Evolutionary conservation across 2,797 vertebrate species (phyloP), one percentile per base, ranked within the genome.

Genomic region (Dryobates pubescens): DNA sequence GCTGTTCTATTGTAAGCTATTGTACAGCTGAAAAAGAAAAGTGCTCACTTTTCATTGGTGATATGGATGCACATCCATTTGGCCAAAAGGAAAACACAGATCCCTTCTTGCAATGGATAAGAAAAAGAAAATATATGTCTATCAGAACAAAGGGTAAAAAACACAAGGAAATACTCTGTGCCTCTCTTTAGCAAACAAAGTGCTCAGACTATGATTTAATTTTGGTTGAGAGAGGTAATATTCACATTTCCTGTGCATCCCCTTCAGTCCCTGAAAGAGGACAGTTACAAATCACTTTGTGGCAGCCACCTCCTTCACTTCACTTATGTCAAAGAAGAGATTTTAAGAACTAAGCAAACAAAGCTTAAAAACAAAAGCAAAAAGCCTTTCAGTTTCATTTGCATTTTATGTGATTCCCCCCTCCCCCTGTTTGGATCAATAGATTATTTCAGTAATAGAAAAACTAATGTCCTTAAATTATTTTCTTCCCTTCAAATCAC

Each of bases 391-490:
- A 11, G 34, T 76, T 85, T 87, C 38, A 56, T 88, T 79, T 82
- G 72, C 64, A 82, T 75, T 94, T 82, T 86, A 96, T 84, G 72
- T 79, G 59, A 54, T 62, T 10, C 36, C 36, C 36, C 36, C 36
- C 73, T 91, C 92, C 85, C 94, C 83, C 81, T 86, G 73, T 88
- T 96, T 7, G 13, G 59, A 93, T 82, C 70, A 96, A 95, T 88
- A 93, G 62, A 88, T 61, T 82, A 91, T 89, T 90, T 95, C 86
- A 88, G 94, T 92, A 93, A 95, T 36, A 79, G 79, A 89, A 92
- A 91, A 82, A 91, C 84, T 93, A 82, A 96, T 91, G 83, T 74
- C 75, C 92, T 93, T 93, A 93, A 94, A 93, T 92, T 96, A 83
- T 96, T 85, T 96, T 86, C 94, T 95, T 30, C n/a, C 49, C 61